Percentiles rank a stretch among this genome's conserved stretches.
Conservation (phyloP, 2,113 vertebrate species). For the Sorex fumeus region DNA sequence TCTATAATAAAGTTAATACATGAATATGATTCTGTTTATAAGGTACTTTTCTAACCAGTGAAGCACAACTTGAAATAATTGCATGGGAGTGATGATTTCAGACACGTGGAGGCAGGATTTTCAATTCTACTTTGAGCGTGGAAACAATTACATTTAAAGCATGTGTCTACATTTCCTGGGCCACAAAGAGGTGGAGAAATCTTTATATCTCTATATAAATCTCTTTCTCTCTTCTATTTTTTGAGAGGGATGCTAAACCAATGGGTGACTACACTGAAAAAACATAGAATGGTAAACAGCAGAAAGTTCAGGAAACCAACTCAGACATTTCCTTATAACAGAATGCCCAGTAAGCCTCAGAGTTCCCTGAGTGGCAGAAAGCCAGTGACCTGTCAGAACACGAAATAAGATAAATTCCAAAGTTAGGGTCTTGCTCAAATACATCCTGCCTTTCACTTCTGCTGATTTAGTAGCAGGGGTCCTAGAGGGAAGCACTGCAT, state of each 20-base stretch:
- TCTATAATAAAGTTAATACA: constrained; percentile 44
- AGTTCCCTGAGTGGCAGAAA: not conserved
- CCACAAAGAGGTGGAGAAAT: constrained; percentile 24
- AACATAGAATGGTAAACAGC: constrained; percentile 41
- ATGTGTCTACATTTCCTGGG: constrained; percentile 30
- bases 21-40: constrained; percentile 67
- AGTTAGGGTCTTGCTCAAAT: not conserved
- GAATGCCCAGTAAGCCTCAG: constrained; percentile 1
- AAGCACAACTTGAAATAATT: constrained; percentile 69
- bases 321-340: constrained; percentile 54
- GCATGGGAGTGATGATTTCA: constrained; percentile 39
- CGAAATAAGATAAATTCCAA: constrained; percentile 44
- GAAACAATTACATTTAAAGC: constrained; percentile 64
- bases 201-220: constrained; percentile 57
- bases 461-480: constrained; percentile 28
- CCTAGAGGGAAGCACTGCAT: not conserved
- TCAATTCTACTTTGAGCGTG: constrained; percentile 64
- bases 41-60: constrained; percentile 68
- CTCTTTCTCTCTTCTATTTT: constrained; percentile 71
- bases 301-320: constrained; percentile 67
- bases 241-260: constrained; percentile 56
- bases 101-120: constrained; percentile 66
- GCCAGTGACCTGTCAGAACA: constrained; percentile 70
- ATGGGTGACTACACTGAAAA: constrained; percentile 51
- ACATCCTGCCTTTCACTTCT: constrained; percentile 19